phyloP scores from a whole-genome alignment of 2,113 vertebrate genomes.

The Sciurus niger region DNA sequence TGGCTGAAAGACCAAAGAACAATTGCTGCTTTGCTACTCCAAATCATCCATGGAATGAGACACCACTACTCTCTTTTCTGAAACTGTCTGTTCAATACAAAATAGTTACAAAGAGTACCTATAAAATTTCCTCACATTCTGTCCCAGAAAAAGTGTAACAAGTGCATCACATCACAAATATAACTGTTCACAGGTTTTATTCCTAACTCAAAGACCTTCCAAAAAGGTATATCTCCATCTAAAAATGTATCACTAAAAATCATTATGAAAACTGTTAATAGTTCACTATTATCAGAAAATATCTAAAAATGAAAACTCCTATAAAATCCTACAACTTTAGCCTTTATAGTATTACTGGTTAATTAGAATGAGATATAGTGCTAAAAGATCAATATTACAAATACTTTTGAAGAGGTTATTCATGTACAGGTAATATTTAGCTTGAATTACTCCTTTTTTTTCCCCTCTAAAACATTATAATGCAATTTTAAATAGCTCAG shows the following conservation, averaged over 20 bases:
- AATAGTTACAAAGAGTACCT: slow-evolving; percentile 69
- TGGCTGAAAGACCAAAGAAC: slow-evolving; percentile 89
- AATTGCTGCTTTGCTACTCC: slow-evolving; percentile 84
- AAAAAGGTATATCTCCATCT: slow-evolving; percentile 5
- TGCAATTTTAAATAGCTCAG: slow-evolving; percentile 61
- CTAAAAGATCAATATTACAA: background rate
- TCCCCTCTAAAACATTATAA: slow-evolving; percentile 21
- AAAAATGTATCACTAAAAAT: slow-evolving; percentile 1
- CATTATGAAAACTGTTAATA: background rate
- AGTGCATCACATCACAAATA: background rate
- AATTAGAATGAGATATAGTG: background rate
- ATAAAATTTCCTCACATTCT: slow-evolving; percentile 63
- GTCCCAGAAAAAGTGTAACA: slow-evolving; percentile 11
- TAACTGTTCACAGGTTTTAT: background rate
- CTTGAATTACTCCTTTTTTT: slow-evolving; percentile 54
- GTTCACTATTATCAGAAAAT: slow-evolving; percentile 9
- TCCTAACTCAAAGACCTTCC: background rate
- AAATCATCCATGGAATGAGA: slow-evolving; percentile 79
- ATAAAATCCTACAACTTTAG: background rate
- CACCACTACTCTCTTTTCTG: slow-evolving; percentile 72
- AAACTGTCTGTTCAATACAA: slow-evolving; percentile 60
- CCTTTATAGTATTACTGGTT: background rate
- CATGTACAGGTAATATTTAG: background rate
- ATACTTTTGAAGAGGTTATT: background rate
- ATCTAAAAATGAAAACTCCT: slow-evolving; percentile 21